A percentile compares a stretch with the other conserved stretches of the same genome.
Evolutionary conservation across 2,113 vertebrate genomes (phyloP).

Genomic region (Alectura lathami): DNA sequence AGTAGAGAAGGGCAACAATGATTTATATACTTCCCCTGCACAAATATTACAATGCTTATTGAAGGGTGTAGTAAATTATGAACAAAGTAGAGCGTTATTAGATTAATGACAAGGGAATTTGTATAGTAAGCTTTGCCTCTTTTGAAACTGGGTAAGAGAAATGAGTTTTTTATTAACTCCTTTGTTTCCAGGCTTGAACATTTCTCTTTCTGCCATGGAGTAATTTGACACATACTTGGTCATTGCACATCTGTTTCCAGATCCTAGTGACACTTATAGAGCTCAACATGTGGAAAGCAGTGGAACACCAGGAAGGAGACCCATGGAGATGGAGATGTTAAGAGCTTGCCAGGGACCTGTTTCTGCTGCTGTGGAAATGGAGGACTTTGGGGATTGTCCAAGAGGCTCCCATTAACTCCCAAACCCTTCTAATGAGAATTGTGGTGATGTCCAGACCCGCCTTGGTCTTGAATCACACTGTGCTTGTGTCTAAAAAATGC

Average conservation of each 20-base stretch:
- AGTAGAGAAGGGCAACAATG: conserved; percentile 20
- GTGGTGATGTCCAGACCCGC: neutral
- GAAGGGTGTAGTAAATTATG: conserved; percentile 45
- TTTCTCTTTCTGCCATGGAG: neutral
- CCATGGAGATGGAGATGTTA: neutral
- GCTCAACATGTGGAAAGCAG: neutral
- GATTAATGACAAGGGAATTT: conserved; percentile 19
- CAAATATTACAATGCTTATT: conserved; percentile 51
- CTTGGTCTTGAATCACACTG: neutral
- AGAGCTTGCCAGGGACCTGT: neutral
- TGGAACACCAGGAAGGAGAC: neutral
- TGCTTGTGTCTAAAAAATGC: neutral
- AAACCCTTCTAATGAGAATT: neutral
- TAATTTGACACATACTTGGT: neutral
- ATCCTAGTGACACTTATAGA: neutral
- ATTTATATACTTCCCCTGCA: conserved; percentile 45
- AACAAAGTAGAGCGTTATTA: conserved; percentile 40
- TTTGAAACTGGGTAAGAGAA: neutral
- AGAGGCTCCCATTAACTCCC: neutral
- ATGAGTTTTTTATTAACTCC: neutral
- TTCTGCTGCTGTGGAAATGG: neutral
- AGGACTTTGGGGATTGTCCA: neutral
- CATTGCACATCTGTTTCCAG: neutral
- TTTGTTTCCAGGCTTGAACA: neutral
- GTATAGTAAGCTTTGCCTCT: neutral